Evolutionary conservation across 1,140 invertebrate genomes (phyloP), one percentile per base, ranked within the genome.

Genomic region (Aphis gossypii): DNA sequence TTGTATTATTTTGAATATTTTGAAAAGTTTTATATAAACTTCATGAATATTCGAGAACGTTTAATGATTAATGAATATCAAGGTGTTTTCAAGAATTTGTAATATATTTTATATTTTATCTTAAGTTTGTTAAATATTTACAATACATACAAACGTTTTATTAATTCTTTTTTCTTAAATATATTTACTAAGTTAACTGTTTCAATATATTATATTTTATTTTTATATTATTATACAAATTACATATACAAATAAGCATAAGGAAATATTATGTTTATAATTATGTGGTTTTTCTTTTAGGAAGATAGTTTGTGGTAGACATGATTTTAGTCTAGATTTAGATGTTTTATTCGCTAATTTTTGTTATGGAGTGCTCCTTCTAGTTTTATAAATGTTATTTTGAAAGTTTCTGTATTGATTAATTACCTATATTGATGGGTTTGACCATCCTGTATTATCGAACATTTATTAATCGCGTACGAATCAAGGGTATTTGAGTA

Each of bases 1-100:
- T 87, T 48, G 25, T 46, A 48, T 46, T 46, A 30, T 87, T 25
- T 87, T 46, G 84, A 14, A 46, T 87, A 46, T 46, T 25, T 87
- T 5, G 30, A 87, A 46, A 87, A 87, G 44, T 87, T 87, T 46
- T 87, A 30, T 44, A 30, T 87, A n/a, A 87, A 46, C 44, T 87
- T 87, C 18, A 48, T 87, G 25, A 87, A 87, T 87, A 87, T 46
- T 46, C 44, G 48, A 87, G 30, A 87, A 87, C 41, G 44, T 46
- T 46, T 44, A 46, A 46, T 46, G 41, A n/a, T n/a, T 46, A 87
- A 87, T 46, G 84, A 44, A 87, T 87, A n/a, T 30, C 35, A 83
- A 23, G 44, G 44, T n/a, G 25, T 60, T 60, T 60, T 60, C 25
- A 60, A n/a, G 30, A 68, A 30, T 68, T n/a, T 68, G 21, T 30